A percentile compares a stretch with the other conserved stretches of the same genome.
Evolutionary conservation across 2,113 vertebrate genomes (phyloP).

Genomic region (Python bivittatus): DNA sequence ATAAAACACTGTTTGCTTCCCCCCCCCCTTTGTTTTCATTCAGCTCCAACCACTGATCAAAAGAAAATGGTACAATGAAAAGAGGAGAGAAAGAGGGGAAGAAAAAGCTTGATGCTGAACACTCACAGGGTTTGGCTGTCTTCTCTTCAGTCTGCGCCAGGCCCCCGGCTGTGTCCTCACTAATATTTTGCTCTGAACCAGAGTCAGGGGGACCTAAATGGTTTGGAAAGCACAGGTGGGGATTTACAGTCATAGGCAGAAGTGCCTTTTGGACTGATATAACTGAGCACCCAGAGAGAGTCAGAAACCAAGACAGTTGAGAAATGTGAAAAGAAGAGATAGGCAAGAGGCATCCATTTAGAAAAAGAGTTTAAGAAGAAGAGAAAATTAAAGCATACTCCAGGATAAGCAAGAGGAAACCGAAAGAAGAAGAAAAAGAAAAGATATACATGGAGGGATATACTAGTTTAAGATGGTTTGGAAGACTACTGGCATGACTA

Average conservation of each 20-base stretch:
- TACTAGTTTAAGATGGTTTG: conserved; percentile 38
- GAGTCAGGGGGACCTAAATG: neutral
- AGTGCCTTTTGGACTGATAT: neutral
- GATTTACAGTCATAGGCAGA: conserved; percentile 16
- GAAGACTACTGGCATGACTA: neutral
- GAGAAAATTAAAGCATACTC: conserved; percentile 5
- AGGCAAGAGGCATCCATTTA: conserved; percentile 13
- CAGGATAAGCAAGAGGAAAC: conserved; percentile 29
- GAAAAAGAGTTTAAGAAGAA: conserved; percentile 13
- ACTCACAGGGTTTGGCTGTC: conserved; percentile 14
- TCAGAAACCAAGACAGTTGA: conserved; percentile 6
- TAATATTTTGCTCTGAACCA: conserved; percentile 28
- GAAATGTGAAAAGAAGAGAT: conserved; percentile 11
- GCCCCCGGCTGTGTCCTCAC: conserved; percentile 18
- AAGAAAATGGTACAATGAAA: conserved; percentile 36
- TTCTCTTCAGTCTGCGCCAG: conserved; percentile 27
- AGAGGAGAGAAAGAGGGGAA: conserved; percentile 21
- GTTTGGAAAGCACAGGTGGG: conserved; percentile 19
- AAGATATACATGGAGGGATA: conserved; percentile 9
- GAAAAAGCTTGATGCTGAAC: conserved; percentile 29
- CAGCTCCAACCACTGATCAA: conserved; percentile 34
- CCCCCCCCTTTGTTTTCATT: neutral
- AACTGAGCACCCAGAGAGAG: neutral
- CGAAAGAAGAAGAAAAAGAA: conserved; percentile 45
- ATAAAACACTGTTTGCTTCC: neutral